Evolutionary conservation across 2,797 vertebrate species (phyloP).

Genomic region (Cygnus olor): DNA sequence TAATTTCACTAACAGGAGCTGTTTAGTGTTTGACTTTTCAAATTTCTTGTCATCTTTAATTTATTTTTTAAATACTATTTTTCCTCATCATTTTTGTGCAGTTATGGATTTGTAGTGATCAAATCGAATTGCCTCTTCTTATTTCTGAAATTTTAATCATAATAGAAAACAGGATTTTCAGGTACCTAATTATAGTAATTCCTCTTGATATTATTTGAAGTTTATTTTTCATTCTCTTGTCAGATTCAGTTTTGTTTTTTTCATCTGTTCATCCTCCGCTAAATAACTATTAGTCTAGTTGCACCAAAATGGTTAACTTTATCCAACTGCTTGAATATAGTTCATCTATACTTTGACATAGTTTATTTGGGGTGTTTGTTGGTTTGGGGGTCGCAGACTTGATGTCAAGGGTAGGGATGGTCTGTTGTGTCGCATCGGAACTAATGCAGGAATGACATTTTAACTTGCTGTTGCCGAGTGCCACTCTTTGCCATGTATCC

Average conservation of each 20-base stretch:
- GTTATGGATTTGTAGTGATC: background rate
- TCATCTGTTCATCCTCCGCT: background rate
- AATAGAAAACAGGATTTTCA: conserved; percentile 11
- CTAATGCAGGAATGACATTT: background rate
- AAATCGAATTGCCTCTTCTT: background rate
- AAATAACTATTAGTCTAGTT: background rate
- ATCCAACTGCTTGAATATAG: background rate
- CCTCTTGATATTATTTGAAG: background rate
- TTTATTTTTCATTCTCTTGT: conserved; percentile 22
- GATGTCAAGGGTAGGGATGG: background rate
- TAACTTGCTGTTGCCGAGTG: background rate
- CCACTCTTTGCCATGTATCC: background rate
- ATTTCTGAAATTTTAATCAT: conserved; percentile 20
- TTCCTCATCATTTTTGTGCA: background rate
- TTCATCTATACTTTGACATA: background rate
- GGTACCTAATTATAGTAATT: conserved; percentile 18
- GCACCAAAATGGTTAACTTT: background rate
- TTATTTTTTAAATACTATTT: background rate
- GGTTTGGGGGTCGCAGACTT: background rate
- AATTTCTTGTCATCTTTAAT: background rate
- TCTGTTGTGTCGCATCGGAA: background rate
- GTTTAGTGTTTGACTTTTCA: background rate
- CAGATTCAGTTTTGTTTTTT: background rate
- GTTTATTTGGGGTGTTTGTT: background rate
- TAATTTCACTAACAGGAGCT: background rate